Evolutionary conservation across 1,140 invertebrate species (phyloP).

Genomic region (Sogatella furcifera): DNA sequence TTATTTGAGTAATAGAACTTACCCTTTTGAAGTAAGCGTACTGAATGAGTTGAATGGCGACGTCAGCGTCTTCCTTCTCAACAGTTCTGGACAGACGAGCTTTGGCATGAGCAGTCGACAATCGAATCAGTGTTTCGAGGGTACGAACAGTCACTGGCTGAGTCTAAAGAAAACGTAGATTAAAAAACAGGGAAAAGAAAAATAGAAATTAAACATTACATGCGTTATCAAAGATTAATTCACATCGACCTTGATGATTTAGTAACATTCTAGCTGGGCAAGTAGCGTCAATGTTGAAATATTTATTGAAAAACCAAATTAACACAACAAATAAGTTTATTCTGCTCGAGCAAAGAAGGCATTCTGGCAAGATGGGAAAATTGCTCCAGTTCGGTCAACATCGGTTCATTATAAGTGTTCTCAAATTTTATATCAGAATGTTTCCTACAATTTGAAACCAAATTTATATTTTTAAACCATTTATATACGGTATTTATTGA

Average conservation of each 20-base stretch:
- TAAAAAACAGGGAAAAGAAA: neutral
- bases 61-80: constrained; percentile 71
- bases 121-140: constrained; percentile 93
- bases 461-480: too few species aligned
- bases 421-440: too few species aligned
- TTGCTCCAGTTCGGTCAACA: too few species aligned
- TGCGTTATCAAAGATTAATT: neutral
- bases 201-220: neutral
- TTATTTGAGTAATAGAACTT: neutral
- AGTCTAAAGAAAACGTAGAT: constrained; percentile 49
- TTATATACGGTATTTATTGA: too few species aligned
- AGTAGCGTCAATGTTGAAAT: neutral
- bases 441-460: too few species aligned
- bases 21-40: constrained; percentile 97
- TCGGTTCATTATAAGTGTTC: too few species aligned
- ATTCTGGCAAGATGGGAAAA: too few species aligned
- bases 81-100: constrained; percentile 79
- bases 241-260: too few species aligned
- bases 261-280: neutral
- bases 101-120: constrained; percentile 97
- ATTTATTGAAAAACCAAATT: too few species aligned
- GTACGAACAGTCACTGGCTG: constrained; percentile 97
- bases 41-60: constrained; percentile 92
- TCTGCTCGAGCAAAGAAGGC: too few species aligned
- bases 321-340: too few species aligned